phyloP scores from a whole-genome alignment of 2,888 invertebrate species.

The Brachyptera putata region DNA sequence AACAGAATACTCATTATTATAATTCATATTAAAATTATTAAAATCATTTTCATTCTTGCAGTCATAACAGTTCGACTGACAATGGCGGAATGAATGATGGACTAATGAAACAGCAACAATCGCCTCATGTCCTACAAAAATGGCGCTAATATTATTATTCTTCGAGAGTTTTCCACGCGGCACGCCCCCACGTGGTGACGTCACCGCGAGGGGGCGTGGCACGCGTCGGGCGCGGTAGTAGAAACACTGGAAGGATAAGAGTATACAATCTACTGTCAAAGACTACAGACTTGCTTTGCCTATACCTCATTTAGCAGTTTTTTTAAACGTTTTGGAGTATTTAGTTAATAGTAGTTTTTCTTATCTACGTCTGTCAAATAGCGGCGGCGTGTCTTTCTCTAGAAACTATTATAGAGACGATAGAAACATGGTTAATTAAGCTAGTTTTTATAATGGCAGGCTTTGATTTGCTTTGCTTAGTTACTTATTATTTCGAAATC shows the following conservation, averaged over 20 bases:
- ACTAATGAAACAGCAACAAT: conserved; percentile 4
- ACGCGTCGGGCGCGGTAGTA: background rate
- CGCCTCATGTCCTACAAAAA: conserved; percentile 8
- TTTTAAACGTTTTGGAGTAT: conserved; percentile 30
- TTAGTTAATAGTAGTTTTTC: conserved; percentile 31
- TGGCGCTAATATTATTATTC: conserved; percentile 3
- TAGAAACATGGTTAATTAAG: conserved; percentile 30
- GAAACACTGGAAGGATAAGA: conserved; percentile 28
- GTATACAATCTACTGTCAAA: conserved; percentile 31
- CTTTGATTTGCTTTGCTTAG: conserved; percentile 33
- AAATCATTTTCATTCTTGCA: background rate
- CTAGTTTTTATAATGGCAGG: conserved; percentile 33
- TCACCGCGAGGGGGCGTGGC: no score
- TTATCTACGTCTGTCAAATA: conserved; percentile 30
- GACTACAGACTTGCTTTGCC: conserved; percentile 33
- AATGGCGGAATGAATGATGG: conserved; percentile 18
- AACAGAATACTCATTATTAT: background rate
- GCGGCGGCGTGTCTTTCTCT: conserved; percentile 28
- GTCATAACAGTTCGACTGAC: background rate
- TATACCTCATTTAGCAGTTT: conserved; percentile 32
- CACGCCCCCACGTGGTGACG: no score
- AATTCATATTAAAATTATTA: background rate
- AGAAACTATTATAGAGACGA: conserved; percentile 30
- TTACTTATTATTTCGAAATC: conserved; percentile 33
- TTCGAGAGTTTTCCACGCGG: no score